Conservation (phyloP, 2,797 vertebrate genomes). For the Myripristis murdjan region DNA sequence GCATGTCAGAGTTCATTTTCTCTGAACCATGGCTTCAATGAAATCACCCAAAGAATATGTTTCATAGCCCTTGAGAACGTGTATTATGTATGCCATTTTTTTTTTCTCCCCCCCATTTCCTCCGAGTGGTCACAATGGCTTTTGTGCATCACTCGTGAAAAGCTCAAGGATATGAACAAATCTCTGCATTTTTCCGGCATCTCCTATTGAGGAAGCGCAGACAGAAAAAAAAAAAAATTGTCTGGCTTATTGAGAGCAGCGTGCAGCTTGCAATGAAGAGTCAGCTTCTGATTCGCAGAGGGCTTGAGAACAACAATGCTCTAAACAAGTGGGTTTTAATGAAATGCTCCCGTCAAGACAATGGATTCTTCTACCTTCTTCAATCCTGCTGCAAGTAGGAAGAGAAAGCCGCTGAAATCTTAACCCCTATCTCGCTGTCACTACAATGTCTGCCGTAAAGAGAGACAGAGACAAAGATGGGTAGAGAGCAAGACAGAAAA, state of each 20-base stretch:
- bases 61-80: conserved; percentile 72
- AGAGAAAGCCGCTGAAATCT: conserved; percentile 56
- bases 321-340: conserved; percentile 78
- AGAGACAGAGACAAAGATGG: conserved; percentile 34
- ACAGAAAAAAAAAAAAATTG: too few relatives aligned
- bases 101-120: conserved; percentile 63
- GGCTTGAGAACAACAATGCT: conserved; percentile 74
- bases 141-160: conserved; percentile 80
- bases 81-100: conserved; percentile 74
- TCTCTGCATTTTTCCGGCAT: conserved; percentile 67
- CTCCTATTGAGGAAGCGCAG: conserved; percentile 69
- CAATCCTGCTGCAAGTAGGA: conserved; percentile 55
- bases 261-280: conserved; percentile 70
- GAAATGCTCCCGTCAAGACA: conserved; percentile 72
- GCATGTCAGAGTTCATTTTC: conserved; percentile 52
- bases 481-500: conserved; percentile 18
- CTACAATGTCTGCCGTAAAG: conserved; percentile 41
- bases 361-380: conserved; percentile 60
- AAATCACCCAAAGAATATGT: conserved; percentile 70
- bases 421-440: conserved; percentile 47
- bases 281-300: conserved; percentile 65
- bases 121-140: conserved; percentile 76
- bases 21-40: conserved; percentile 63
- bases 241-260: conserved; percentile 72
- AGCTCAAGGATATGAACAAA: conserved; percentile 80